phyloP scores from a whole-genome alignment of 2,797 vertebrate genomes.

The Taenioides sp. region DNA sequence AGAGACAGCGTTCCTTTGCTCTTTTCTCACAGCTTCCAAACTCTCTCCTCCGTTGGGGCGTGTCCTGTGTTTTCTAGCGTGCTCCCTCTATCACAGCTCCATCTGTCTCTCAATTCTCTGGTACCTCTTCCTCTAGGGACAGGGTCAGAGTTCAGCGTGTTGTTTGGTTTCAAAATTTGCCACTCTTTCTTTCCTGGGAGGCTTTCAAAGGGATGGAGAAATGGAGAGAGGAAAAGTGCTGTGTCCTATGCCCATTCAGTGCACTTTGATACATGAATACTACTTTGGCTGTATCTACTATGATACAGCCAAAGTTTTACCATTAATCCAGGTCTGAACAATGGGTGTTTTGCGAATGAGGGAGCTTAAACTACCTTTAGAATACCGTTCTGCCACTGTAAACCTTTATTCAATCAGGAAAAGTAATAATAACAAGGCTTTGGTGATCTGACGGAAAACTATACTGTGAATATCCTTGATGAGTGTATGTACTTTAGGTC shows the following conservation, averaged over 20 bases:
- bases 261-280: conserved; percentile 7
- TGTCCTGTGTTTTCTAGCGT: conserved; percentile 2
- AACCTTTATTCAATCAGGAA: not conserved
- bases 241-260: not conserved
- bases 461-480: too few species aligned
- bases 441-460: too few species aligned
- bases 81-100: conserved; percentile 5
- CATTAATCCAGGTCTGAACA: not conserved
- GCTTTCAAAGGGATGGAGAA: conserved; percentile 12
- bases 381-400: not conserved
- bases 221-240: not conserved
- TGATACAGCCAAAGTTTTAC: not conserved
- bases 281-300: too few species aligned
- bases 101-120: conserved; percentile 13
- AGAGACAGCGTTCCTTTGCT: not conserved
- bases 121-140: not conserved
- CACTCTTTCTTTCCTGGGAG: not conserved
- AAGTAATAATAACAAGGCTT: not conserved
- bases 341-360: not conserved
- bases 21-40: conserved; percentile 12
- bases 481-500: not conserved
- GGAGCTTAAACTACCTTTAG: not conserved
- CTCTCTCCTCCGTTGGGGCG: conserved; percentile 15
- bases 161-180: conserved; percentile 3
- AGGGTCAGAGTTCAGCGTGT: not conserved